Evolutionary conservation across 2,888 invertebrate genomes (phyloP).

Genomic region (Geotrupes spiniger): DNA sequence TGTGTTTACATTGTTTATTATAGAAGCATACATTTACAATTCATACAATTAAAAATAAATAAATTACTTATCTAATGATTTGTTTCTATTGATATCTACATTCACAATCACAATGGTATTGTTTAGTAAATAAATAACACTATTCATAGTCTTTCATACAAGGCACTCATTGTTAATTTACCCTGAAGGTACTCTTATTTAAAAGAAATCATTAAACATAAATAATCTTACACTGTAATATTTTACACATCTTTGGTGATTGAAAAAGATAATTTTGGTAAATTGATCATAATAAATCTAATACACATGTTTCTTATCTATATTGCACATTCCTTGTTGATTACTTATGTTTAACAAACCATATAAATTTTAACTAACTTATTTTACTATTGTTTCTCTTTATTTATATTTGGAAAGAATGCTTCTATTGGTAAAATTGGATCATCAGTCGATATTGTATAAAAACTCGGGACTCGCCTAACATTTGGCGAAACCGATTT

Average conservation of each 20-base stretch:
- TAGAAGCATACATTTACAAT: conserved; percentile 7
- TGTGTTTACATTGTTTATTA: conserved; percentile 10
- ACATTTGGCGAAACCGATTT: conserved; percentile 64
- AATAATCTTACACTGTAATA: too few species aligned
- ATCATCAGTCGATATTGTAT: conserved; percentile 75
- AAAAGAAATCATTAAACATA: too few species aligned
- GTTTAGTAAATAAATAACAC: background rate
- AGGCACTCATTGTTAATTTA: too few species aligned
- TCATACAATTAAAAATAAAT: conserved; percentile 17
- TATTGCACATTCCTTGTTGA: background rate
- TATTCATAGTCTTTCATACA: too few species aligned
- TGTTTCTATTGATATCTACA: background rate
- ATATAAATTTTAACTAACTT: background rate
- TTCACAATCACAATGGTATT: conserved; percentile 10
- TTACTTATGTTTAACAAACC: background rate
- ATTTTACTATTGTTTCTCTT: conserved; percentile 27
- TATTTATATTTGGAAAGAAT: conserved; percentile 70
- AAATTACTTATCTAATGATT: conserved; percentile 16
- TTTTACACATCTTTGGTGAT: too few species aligned
- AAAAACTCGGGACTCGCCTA: conserved; percentile 64
- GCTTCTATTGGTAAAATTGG: conserved; percentile 78
- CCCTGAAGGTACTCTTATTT: too few species aligned
- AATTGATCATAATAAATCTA: too few species aligned
- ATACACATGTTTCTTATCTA: background rate
- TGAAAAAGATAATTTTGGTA: too few species aligned